These are phyloP conservation scores for Spea hammondii DNA, from an alignment of 2,797 vertebrate species.

Conservation along the genomic window DNA sequence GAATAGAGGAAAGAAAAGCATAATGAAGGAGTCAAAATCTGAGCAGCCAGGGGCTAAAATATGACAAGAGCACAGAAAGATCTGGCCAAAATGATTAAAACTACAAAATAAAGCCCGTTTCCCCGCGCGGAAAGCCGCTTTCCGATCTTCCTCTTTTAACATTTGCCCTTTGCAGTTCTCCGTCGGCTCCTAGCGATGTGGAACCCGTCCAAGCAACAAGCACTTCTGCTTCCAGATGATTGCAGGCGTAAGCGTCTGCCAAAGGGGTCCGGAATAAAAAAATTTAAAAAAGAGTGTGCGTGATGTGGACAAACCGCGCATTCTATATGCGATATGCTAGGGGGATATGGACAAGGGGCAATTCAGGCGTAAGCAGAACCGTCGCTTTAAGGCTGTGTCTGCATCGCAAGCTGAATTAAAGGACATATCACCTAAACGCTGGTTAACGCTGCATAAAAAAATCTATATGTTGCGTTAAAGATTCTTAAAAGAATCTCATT, in stretches of 20 bases:
- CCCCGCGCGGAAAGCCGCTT: conserved; percentile 23
- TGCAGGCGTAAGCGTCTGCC: conserved; percentile 8
- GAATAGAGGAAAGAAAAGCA: neutral
- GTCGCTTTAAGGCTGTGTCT: too few species aligned
- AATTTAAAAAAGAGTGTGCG: too few species aligned
- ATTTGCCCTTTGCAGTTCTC: conserved; percentile 4
- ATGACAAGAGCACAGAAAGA: neutral
- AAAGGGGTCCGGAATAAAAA: neutral
- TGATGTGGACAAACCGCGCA: too few species aligned
- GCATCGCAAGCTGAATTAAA: too few species aligned
- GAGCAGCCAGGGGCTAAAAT: neutral
- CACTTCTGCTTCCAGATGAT: conserved; percentile 1
- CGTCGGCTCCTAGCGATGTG: conserved; percentile 1
- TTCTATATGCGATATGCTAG: too few species aligned
- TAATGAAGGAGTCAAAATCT: neutral
- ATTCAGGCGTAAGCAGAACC: too few species aligned
- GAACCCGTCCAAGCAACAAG: conserved; percentile 1
- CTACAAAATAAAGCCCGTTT: neutral
- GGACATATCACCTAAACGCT: too few species aligned
- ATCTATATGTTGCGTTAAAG: too few species aligned
- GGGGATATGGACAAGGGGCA: too few species aligned
- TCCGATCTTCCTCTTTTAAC: conserved; percentile 12
- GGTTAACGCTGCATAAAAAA: too few species aligned
- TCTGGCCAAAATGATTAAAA: neutral
- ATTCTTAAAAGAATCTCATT: too few species aligned